Conservation (phyloP, 2,888 invertebrate species). For the Falcaria lacertinaria region DNA sequence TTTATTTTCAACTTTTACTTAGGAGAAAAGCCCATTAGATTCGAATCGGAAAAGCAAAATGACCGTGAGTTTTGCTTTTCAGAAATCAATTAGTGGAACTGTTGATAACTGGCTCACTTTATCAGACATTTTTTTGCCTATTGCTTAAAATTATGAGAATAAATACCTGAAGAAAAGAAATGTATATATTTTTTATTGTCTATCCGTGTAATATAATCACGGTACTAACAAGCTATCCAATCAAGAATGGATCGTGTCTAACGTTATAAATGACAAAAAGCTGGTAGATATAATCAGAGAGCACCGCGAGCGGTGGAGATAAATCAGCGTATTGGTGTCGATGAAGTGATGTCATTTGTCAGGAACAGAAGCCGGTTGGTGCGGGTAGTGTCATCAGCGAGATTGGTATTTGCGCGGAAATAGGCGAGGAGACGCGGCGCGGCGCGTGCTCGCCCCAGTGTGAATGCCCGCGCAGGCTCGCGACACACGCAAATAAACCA, state of each 20-base stretch:
- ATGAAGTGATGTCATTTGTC: slow-evolving; percentile 41
- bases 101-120: too few species aligned
- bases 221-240: slow-evolving; percentile 16
- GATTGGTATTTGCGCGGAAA: slow-evolving; percentile 36
- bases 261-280: slow-evolving; percentile 35
- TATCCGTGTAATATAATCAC: slow-evolving; percentile 5
- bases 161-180: too few species aligned
- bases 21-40: too few species aligned
- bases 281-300: slow-evolving; percentile 37
- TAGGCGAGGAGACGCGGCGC: slow-evolving; percentile 25
- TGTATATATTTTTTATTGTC: too few species aligned
- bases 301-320: slow-evolving; percentile 37
- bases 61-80: too few species aligned
- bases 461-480: slow-evolving; percentile 70
- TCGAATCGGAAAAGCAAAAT: too few species aligned
- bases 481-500: slow-evolving; percentile 70
- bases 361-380: slow-evolving; percentile 8
- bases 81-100: too few species aligned
- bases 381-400: slow-evolving; percentile 16
- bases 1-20: too few species aligned
- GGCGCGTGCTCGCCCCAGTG: slow-evolving; percentile 35
- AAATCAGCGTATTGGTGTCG: slow-evolving; percentile 29
- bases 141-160: too few species aligned
- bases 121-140: too few species aligned
- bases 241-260: slow-evolving; percentile 29